Evolutionary conservation across 2,797 vertebrate genomes (phyloP).

Genomic region (Anolis apletophallus): DNA sequence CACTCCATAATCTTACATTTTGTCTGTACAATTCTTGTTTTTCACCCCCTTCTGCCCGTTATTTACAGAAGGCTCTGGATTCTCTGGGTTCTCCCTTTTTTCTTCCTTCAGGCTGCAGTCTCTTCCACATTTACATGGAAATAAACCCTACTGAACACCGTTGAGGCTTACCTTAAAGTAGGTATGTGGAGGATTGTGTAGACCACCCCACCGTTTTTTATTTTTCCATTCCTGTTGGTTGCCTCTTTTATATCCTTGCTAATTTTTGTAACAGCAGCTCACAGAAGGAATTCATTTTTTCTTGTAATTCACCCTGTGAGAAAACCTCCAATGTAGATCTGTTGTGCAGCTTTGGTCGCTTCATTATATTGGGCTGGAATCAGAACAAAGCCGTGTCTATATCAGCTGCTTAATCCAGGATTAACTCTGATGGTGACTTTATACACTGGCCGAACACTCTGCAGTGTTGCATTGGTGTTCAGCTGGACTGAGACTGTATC

Average conservation of each 20-base stretch:
- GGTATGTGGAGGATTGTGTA: background rate
- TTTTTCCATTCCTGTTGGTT: background rate
- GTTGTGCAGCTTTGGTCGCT: too few species aligned
- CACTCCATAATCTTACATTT: background rate
- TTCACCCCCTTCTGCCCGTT: background rate
- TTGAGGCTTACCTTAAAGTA: background rate
- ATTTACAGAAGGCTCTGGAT: background rate
- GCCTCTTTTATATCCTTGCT: background rate
- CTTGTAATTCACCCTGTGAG: background rate
- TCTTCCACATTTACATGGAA: background rate
- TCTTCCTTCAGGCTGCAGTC: background rate
- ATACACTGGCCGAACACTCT: too few species aligned
- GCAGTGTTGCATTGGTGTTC: too few species aligned
- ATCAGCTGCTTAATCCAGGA: too few species aligned
- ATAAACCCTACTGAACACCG: background rate
- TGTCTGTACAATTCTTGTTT: background rate
- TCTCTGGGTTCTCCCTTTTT: background rate
- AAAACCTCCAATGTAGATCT: too few species aligned
- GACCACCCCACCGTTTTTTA: background rate
- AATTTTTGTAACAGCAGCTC: background rate
- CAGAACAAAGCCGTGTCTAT: too few species aligned
- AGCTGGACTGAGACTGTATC: too few species aligned
- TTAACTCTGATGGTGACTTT: too few species aligned
- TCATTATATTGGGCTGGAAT: too few species aligned
- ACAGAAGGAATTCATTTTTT: background rate